Percentiles rank a stretch among this genome's conserved stretches.
phyloP scores from a whole-genome alignment of 2,888 invertebrate species.

The Mesorhabditis sp. region DNA sequence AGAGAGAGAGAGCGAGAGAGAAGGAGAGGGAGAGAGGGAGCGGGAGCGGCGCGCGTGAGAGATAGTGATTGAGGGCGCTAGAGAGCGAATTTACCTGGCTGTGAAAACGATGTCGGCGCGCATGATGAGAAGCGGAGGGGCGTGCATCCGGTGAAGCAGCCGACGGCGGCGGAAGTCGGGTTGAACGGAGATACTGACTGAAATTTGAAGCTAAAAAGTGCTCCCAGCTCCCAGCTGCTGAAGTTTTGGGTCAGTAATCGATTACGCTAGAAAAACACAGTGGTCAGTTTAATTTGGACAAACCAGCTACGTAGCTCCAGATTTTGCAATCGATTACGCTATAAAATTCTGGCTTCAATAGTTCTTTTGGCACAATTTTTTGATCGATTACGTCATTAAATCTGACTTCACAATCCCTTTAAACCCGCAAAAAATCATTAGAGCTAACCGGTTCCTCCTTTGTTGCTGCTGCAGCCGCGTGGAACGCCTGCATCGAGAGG shows the following conservation, averaged over 20 bases:
- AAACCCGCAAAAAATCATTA: background rate
- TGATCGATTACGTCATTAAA: background rate
- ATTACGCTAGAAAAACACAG: too few relatives aligned
- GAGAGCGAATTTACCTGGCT: background rate
- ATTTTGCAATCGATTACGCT: too few relatives aligned
- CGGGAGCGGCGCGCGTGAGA: background rate
- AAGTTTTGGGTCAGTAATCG: too few relatives aligned
- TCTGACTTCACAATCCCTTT: background rate
- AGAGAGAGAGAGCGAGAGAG: background rate
- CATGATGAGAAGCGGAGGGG: background rate
- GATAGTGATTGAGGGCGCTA: background rate
- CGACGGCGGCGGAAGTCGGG: background rate
- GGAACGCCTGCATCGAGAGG: slow-evolving; percentile 18
- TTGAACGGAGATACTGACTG: background rate
- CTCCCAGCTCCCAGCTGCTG: background rate
- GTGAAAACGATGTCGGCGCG: background rate
- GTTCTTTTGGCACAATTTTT: too few relatives aligned
- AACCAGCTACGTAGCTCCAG: too few relatives aligned
- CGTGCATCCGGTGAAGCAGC: background rate
- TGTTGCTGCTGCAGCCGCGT: slow-evolving; percentile 10
- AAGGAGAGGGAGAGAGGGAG: background rate
- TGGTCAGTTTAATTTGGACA: too few relatives aligned
- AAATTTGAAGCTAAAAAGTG: background rate
- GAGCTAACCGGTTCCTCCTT: slow-evolving; percentile 16
- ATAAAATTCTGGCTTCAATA: too few relatives aligned